Evolutionary conservation across 2,113 vertebrate species (phyloP).

Genomic region (Nibea coibor): DNA sequence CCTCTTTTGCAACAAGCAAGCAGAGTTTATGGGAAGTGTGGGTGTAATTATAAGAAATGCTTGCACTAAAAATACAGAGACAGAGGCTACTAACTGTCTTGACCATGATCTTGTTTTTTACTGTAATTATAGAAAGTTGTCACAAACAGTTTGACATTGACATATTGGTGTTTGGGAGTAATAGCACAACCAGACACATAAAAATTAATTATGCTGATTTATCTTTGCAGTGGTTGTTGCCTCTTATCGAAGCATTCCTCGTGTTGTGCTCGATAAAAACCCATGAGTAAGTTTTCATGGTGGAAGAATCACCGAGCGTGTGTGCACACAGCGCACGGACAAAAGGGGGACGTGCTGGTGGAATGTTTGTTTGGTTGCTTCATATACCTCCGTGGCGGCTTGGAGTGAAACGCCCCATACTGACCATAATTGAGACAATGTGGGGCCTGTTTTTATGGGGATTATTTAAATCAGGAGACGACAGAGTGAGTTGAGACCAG

Average conservation of each 20-base stretch:
- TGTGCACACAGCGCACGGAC: background rate
- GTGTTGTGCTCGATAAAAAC: background rate
- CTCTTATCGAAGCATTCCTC: background rate
- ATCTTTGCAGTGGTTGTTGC: background rate
- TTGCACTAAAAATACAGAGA: slow-evolving; percentile 35
- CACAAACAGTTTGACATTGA: slow-evolving; percentile 43
- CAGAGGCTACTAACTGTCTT: slow-evolving; percentile 37
- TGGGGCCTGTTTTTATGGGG: slow-evolving; percentile 18
- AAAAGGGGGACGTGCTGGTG: background rate
- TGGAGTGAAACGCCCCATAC: slow-evolving; percentile 10
- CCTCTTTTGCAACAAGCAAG: background rate
- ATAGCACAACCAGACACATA: background rate
- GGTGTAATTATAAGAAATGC: slow-evolving; percentile 7
- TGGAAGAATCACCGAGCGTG: slow-evolving; percentile 11
- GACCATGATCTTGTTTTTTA: slow-evolving; percentile 3
- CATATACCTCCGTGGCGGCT: slow-evolving; percentile 34
- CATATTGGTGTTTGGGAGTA: slow-evolving; percentile 13
- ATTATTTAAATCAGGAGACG: slow-evolving; percentile 15
- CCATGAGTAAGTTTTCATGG: background rate
- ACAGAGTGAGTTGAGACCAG: background rate
- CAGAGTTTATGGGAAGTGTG: slow-evolving; percentile 23
- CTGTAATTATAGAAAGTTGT: slow-evolving; percentile 51
- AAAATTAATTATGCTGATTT: background rate
- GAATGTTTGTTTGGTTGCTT: slow-evolving; percentile 43
- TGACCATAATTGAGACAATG: slow-evolving; percentile 47